Conservation (phyloP, 2,888 invertebrate genomes). For the Odontothrips loti region DNA sequence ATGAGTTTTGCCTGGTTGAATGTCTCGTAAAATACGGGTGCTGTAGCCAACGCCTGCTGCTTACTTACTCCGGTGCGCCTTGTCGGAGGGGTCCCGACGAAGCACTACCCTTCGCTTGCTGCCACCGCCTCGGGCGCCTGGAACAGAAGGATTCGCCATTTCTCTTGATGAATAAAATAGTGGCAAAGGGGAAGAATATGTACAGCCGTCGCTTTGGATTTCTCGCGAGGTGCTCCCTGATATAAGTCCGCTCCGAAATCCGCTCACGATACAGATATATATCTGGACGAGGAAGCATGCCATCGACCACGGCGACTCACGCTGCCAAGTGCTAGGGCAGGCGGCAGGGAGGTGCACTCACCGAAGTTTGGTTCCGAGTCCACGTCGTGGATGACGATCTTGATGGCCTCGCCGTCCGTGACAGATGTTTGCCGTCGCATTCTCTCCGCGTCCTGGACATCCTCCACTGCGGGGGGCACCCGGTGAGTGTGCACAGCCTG, state of each 20-base stretch:
- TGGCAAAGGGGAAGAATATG: no score
- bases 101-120: slow-evolving; percentile 66
- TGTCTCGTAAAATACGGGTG: no score
- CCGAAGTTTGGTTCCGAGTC: slow-evolving; percentile 62
- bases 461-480: slow-evolving; percentile 28
- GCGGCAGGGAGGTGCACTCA: slow-evolving; percentile 43
- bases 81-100: slow-evolving; percentile 73
- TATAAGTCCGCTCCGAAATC: no score
- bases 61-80: slow-evolving; percentile 78
- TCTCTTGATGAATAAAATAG: no score
- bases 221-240: no score
- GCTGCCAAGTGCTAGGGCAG: neutral
- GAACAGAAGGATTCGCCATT: slow-evolving; percentile 11
- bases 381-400: slow-evolving; percentile 89
- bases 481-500: slow-evolving; percentile 14
- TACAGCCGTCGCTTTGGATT: no score
- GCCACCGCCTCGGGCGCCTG: slow-evolving; percentile 45
- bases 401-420: slow-evolving; percentile 80
- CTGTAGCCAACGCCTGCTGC: no score
- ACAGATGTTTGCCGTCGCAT: slow-evolving; percentile 71
- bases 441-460: slow-evolving; percentile 45
- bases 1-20: no score
- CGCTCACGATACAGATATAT: no score
- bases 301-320: neutral
- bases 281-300: neutral